Conservation (phyloP, 2,888 invertebrate species). For the Eubasilissa splendida region DNA sequence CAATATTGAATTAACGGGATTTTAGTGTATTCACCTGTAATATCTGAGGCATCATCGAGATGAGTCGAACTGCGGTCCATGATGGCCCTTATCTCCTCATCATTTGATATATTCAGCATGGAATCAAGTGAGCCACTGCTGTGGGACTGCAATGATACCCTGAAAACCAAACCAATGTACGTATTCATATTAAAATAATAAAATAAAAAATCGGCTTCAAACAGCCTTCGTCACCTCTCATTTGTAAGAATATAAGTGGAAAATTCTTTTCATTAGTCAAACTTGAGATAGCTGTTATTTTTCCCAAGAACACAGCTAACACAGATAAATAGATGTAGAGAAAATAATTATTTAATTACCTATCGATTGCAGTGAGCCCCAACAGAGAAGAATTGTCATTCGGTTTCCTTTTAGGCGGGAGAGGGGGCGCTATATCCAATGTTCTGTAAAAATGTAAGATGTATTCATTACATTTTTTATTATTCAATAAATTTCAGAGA, state of each 20-base stretch:
- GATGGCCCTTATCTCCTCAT: conserved; percentile 81
- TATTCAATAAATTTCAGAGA: no score
- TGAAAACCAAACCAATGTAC: conserved; percentile 61
- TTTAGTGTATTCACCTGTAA: conserved; percentile 60
- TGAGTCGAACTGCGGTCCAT: conserved; percentile 70
- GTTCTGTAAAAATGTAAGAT: conserved; percentile 65
- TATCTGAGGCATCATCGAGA: conserved; percentile 67
- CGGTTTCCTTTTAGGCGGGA: conserved; percentile 83
- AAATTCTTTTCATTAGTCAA: no score
- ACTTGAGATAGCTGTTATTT: no score
- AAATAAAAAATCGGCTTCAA: no score
- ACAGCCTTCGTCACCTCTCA: no score
- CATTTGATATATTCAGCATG: conserved; percentile 89
- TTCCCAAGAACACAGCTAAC: no score
- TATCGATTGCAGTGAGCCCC: conserved; percentile 75
- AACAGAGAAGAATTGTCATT: conserved; percentile 71
- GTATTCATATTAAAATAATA: background rate
- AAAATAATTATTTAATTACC: conserved; percentile 67
- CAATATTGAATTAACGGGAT: background rate
- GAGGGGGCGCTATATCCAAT: conserved; percentile 81
- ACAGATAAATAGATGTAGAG: no score
- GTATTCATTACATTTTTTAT: background rate
- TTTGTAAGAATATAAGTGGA: no score
- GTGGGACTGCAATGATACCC: conserved; percentile 83
- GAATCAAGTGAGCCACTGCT: conserved; percentile 91